Conservation (phyloP, 2,797 vertebrate genomes). For the Falco concolor region DNA sequence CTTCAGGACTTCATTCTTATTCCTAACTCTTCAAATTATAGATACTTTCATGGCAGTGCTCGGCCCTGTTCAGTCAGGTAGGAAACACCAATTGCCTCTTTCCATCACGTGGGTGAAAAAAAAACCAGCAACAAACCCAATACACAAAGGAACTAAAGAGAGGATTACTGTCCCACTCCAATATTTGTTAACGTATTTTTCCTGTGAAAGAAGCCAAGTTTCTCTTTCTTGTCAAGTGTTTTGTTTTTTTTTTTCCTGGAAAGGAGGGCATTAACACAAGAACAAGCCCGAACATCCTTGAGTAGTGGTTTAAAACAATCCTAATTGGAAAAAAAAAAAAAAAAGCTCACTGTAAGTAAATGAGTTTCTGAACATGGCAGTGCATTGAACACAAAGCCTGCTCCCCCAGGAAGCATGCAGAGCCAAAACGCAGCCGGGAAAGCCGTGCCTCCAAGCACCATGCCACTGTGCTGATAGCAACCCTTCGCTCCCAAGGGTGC, state of each 20-base stretch:
- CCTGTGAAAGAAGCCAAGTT: neutral
- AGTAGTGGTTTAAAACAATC: neutral
- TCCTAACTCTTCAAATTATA: neutral
- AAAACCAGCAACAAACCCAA: neutral
- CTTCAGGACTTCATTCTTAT: neutral
- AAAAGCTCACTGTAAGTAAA: neutral
- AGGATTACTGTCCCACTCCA: neutral
- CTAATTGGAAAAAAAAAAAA: neutral
- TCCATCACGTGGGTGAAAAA: neutral
- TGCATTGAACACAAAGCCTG: neutral
- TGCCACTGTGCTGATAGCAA: neutral
- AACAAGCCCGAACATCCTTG: fast-evolving
- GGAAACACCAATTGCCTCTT: neutral
- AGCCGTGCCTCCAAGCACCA: neutral
- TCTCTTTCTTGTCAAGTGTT: neutral
- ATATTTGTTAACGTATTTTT: neutral
- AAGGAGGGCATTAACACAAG: neutral
- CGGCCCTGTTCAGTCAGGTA: neutral
- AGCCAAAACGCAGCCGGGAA: neutral
- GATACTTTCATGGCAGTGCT: neutral
- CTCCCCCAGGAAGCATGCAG: neutral
- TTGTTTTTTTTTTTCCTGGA: neutral
- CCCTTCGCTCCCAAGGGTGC: neutral
- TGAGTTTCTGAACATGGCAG: neutral
- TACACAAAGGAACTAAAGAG: neutral